These are phyloP conservation scores for Rhizomys pruinosus DNA, from an alignment of 2,113 vertebrate genomes.

Conservation along the genomic window DNA sequence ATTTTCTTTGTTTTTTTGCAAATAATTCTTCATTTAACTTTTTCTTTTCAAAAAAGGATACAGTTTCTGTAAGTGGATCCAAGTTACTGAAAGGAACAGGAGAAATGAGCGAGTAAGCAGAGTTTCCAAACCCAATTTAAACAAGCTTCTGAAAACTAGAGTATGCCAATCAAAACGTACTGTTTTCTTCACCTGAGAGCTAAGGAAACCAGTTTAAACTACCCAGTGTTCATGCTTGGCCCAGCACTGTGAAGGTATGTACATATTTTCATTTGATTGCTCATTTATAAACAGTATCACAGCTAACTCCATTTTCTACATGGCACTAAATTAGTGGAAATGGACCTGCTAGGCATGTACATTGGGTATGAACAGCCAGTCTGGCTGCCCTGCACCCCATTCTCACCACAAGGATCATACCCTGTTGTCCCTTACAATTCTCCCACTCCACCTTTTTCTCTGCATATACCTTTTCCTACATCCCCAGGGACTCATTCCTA, in stretches of 20 bases:
- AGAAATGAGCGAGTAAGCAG: conserved; percentile 55
- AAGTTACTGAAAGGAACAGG: conserved; percentile 90
- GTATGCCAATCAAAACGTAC: conserved; percentile 32
- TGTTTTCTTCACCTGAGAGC: not conserved
- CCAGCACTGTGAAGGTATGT: not conserved
- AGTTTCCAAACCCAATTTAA: conserved; percentile 21
- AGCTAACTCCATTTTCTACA: not conserved
- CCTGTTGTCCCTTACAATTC: not conserved
- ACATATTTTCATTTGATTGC: not conserved
- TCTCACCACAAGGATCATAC: not conserved
- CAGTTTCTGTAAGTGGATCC: conserved; percentile 97
- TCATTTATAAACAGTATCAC: not conserved
- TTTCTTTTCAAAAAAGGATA: conserved; percentile 89
- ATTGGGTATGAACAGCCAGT: not conserved
- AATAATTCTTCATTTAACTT: conserved; percentile 24
- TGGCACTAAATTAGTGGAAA: not conserved
- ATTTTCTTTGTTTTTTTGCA: conserved; percentile 46
- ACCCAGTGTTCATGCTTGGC: not conserved
- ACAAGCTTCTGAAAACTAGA: conserved; percentile 41
- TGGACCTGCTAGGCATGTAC: not conserved
- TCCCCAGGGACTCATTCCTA: not conserved
- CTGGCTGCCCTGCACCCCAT: not conserved
- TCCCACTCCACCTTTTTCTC: not conserved
- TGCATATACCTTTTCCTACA: not conserved
- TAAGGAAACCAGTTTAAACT: not conserved